Evolutionary conservation across 2,113 vertebrate species (phyloP).

Genomic region (Hydrolagus affinis): DNA sequence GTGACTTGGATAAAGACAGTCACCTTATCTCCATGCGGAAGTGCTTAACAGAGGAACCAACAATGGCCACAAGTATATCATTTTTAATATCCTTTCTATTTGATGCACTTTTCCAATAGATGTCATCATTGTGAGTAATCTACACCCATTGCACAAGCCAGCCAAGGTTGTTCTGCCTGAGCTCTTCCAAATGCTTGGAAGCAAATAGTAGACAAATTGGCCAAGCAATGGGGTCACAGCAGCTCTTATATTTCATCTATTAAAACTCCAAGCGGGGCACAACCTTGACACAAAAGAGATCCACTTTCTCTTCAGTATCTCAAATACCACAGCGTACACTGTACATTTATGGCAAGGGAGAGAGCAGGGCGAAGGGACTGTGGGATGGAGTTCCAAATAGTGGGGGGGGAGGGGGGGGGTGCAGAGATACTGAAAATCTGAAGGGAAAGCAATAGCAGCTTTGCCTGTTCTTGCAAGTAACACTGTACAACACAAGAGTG

Average conservation of each 20-base stretch:
- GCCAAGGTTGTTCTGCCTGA: slow-evolving; percentile 45
- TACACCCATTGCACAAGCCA: slow-evolving; percentile 40
- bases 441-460: no score
- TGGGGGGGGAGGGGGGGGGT: no score
- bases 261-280: slow-evolving; percentile 39
- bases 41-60: not conserved
- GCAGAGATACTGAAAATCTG: no score
- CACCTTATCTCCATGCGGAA: not conserved
- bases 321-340: no score
- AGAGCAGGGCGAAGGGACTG: no score
- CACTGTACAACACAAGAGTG: no score
- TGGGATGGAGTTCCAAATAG: no score
- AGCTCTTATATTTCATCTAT: slow-evolving; percentile 45
- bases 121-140: slow-evolving; percentile 40
- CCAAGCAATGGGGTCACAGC: slow-evolving; percentile 41
- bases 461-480: no score
- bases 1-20: not conserved
- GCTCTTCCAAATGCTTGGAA: slow-evolving; percentile 42
- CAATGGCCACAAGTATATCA: not conserved
- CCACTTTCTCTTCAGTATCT: no score
- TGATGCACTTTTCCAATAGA: slow-evolving; percentile 37
- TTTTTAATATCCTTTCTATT: not conserved
- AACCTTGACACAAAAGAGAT: slow-evolving; percentile 29
- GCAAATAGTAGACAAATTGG: slow-evolving; percentile 45
- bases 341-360: no score